Evolutionary conservation across 2,797 vertebrate genomes (phyloP).

Genomic region (Paedocypris micromegethes): DNA sequence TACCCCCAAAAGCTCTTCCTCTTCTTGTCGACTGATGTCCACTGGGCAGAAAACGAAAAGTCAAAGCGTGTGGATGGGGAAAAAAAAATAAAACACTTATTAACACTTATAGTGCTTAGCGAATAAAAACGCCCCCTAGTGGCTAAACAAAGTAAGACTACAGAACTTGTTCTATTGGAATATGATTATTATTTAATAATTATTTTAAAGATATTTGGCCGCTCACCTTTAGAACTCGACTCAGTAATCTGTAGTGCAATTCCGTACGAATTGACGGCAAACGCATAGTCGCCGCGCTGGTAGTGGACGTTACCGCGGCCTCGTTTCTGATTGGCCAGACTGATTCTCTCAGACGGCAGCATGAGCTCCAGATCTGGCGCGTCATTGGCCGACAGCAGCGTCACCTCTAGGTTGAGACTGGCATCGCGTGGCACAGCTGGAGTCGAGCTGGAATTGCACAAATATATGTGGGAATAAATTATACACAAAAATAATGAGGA

Average conservation of each 20-base stretch:
- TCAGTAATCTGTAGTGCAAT: conserved; percentile 83
- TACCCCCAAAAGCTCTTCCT: conserved; percentile 79
- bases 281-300: conserved; percentile 83
- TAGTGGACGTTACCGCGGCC: conserved; percentile 87
- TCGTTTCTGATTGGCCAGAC: conserved; percentile 79
- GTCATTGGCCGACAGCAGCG: conserved; percentile 71
- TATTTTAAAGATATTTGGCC: neutral
- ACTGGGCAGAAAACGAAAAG: conserved; percentile 62
- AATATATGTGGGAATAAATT: too few species aligned
- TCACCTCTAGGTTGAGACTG: conserved; percentile 77
- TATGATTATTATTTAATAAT: too few species aligned
- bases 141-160: too few species aligned
- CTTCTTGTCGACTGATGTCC: conserved; percentile 80
- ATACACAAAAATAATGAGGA: too few species aligned
- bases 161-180: too few species aligned
- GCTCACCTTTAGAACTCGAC: conserved; percentile 87
- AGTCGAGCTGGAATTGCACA: conserved; percentile 52
- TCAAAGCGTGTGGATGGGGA: too few species aligned
- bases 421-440: conserved; percentile 74
- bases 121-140: too few species aligned
- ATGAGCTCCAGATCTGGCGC: conserved; percentile 82
- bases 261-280: conserved; percentile 90
- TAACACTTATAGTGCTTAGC: too few species aligned
- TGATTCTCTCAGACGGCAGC: conserved; percentile 72
- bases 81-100: too few species aligned